These are phyloP conservation scores for Siniperca undulata DNA, from an alignment of 2,797 vertebrate species.

Conservation along the genomic window DNA sequence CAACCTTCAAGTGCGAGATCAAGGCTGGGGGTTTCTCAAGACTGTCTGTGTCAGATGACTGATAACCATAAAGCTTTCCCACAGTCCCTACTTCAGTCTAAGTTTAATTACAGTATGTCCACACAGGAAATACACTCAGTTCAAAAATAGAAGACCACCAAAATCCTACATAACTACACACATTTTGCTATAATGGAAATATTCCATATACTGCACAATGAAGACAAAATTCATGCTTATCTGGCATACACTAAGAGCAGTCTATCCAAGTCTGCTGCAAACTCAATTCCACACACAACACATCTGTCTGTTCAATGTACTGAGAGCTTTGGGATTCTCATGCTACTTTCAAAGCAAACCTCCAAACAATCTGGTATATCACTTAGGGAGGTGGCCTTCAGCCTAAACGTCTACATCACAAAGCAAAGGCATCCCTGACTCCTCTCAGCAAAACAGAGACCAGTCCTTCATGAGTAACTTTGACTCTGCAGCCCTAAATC, in stretches of 20 bases:
- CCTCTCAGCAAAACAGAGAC: slow-evolving; percentile 36
- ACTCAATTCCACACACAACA: background rate
- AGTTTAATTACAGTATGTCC: slow-evolving; percentile 10
- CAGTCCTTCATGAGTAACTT: slow-evolving; percentile 57
- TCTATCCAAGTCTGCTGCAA: background rate
- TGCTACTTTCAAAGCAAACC: slow-evolving; percentile 12
- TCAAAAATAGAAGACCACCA: slow-evolving; percentile 22
- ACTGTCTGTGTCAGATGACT: slow-evolving; percentile 29
- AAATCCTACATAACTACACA: background rate
- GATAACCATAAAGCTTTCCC: slow-evolving; percentile 46
- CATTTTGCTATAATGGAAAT: slow-evolving; percentile 13
- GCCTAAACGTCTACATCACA: slow-evolving; percentile 11
- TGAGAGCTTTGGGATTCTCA: slow-evolving; percentile 9
- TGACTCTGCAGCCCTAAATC: slow-evolving; percentile 76
- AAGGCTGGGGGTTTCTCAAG: slow-evolving; percentile 33
- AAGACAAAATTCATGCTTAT: background rate
- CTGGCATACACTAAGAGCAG: background rate
- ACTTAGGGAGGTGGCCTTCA: slow-evolving; percentile 17
- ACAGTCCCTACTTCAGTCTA: slow-evolving; percentile 21
- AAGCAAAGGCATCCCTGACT: slow-evolving; percentile 12
- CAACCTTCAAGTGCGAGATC: slow-evolving; percentile 45
- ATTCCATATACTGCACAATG: background rate
- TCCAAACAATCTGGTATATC: slow-evolving; percentile 11
- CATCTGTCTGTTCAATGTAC: background rate
- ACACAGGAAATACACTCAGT: slow-evolving; percentile 21